phyloP scores from a whole-genome alignment of 2,797 vertebrate species.

The Tangara arthus region DNA sequence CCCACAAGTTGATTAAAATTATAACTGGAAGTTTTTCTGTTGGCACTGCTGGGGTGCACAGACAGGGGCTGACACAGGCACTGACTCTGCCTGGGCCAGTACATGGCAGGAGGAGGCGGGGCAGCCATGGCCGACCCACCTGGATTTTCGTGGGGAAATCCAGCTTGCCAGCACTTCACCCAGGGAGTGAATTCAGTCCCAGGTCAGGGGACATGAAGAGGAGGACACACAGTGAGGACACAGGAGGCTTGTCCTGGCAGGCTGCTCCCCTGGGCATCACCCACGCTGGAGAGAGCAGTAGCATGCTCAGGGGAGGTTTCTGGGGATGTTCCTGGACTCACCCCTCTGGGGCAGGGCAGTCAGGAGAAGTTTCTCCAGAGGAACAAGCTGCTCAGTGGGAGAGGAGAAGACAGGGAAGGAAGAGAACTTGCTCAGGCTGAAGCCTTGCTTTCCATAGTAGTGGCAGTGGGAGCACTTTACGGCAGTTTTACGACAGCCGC shows the following conservation, averaged over 20 bases:
- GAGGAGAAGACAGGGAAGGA: too few relatives aligned
- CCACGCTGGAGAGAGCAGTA: too few relatives aligned
- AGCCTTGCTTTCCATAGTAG: too few relatives aligned
- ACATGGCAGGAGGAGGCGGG: not conserved
- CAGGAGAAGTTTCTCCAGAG: not conserved
- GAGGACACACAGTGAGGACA: not conserved
- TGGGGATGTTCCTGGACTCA: not conserved
- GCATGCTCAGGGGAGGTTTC: not conserved
- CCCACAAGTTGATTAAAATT: not conserved
- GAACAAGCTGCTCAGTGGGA: too few relatives aligned
- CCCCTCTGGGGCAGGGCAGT: not conserved
- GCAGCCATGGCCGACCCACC: not conserved
- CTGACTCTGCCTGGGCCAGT: not conserved
- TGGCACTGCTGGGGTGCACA: not conserved
- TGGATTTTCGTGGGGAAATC: not conserved
- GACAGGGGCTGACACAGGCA: not conserved
- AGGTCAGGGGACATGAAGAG: not conserved
- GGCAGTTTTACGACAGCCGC: too few relatives aligned
- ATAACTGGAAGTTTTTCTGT: not conserved
- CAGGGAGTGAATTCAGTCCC: not conserved
- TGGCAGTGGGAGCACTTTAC: too few relatives aligned
- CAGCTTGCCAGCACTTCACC: not conserved
- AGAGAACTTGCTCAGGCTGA: too few relatives aligned
- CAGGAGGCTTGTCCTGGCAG: not conserved
- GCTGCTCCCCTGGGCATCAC: too few relatives aligned